A percentile compares a stretch with the other conserved stretches of the same genome.
Conservation (phyloP, 2,797 vertebrate genomes). For the Acrossocheilus fasciatus region DNA sequence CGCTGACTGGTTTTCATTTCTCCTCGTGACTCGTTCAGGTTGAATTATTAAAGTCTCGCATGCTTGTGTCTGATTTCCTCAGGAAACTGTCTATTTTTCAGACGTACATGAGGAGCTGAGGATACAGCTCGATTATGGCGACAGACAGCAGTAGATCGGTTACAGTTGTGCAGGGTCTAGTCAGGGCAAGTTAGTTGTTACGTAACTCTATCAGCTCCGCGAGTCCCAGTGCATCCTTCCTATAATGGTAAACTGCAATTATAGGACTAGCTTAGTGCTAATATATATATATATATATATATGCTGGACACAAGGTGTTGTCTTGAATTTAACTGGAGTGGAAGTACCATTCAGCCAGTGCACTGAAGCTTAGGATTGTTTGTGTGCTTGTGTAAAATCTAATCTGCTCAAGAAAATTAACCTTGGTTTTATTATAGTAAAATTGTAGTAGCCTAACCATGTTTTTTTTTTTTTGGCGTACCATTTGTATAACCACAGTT, state of each 20-base stretch:
- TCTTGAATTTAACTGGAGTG: neutral
- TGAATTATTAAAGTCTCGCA: slow-evolving; percentile 28
- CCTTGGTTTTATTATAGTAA: neutral
- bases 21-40: slow-evolving; percentile 31
- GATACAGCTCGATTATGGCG: slow-evolving; percentile 7
- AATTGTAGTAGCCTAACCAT: neutral
- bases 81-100: slow-evolving; percentile 4
- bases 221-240: slow-evolving; percentile 61
- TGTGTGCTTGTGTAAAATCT: neutral
- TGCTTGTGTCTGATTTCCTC: slow-evolving; percentile 1
- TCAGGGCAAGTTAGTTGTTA: slow-evolving; percentile 75
- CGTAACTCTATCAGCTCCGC: slow-evolving; percentile 81
- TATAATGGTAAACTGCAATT: slow-evolving; percentile 53
- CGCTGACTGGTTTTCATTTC: neutral
- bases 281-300: neutral
- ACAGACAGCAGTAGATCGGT: slow-evolving; percentile 36
- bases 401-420: neutral
- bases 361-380: neutral
- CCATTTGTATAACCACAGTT: neutral
- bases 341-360: neutral
- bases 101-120: slow-evolving; percentile 2
- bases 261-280: slow-evolving; percentile 36
- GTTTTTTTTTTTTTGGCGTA: neutral
- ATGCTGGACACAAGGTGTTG: slow-evolving; percentile 13
- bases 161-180: slow-evolving; percentile 40